Conservation (phyloP, 2,113 vertebrate species). For the Eidolon helvum region DNA sequence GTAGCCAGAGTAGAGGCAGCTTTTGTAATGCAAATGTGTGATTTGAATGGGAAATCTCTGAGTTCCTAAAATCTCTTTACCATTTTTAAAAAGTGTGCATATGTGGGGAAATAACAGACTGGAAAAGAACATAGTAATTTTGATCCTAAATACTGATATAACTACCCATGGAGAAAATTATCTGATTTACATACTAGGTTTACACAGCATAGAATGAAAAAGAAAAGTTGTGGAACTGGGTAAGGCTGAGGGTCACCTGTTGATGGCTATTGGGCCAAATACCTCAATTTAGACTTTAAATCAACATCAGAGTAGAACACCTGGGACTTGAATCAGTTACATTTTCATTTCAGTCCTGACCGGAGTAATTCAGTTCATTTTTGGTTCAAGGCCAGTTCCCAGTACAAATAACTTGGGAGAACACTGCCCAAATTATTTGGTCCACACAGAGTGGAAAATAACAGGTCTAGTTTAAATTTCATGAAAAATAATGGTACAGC, state of each 20-base stretch:
- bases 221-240: neutral
- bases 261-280: neutral
- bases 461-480: neutral
- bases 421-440: slow-evolving; percentile 4
- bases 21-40: neutral
- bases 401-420: slow-evolving; percentile 35
- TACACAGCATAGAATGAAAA: neutral
- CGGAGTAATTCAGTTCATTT: slow-evolving; percentile 40
- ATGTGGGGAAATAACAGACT: neutral
- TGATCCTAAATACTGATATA: neutral
- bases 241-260: neutral
- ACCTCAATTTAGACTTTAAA: slow-evolving; percentile 12
- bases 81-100: neutral
- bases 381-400: slow-evolving; percentile 10
- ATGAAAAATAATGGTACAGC: neutral
- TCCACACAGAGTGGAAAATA: neutral
- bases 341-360: slow-evolving; percentile 44
- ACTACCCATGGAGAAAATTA: neutral
- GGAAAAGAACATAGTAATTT: neutral
- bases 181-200: neutral
- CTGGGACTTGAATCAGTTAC: neutral
- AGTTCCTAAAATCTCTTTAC: neutral
- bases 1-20: neutral
- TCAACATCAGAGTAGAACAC: neutral
- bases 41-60: slow-evolving; percentile 12